Conservation (phyloP, 2,113 vertebrate genomes). For the Chelonoidis abingdonii region DNA sequence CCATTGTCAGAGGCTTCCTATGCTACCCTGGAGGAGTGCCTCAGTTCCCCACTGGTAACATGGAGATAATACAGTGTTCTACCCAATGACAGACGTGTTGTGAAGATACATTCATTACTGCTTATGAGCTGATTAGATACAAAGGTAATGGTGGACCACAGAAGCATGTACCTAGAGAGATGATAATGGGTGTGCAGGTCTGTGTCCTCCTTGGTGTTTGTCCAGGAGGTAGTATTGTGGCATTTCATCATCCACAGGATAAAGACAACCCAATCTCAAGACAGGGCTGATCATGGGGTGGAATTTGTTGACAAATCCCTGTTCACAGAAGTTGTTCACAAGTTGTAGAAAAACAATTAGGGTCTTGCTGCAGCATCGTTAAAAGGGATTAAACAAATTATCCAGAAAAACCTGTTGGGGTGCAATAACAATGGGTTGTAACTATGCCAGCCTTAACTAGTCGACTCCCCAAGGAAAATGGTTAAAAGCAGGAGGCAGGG, state of each 20-base stretch:
- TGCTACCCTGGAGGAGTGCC: conserved; percentile 33
- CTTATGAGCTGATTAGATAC: neutral
- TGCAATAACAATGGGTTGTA: neutral
- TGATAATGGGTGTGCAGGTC: rapidly evolving
- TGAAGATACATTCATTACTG: conserved; percentile 32
- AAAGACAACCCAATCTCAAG: neutral
- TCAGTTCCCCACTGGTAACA: conserved; percentile 42
- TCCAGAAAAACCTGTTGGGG: neutral
- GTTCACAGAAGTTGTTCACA: neutral
- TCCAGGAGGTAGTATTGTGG: neutral
- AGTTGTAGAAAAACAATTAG: rapidly evolving
- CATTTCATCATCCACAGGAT: neutral
- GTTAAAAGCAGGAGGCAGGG: rapidly evolving
- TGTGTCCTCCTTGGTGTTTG: neutral
- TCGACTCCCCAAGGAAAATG: neutral
- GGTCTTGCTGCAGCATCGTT: neutral
- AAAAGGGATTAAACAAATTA: neutral
- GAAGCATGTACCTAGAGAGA: neutral
- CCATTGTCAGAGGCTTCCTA: conserved; percentile 16
- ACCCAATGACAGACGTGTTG: conserved; percentile 16
- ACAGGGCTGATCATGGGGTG: neutral
- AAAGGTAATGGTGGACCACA: neutral
- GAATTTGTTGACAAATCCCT: neutral
- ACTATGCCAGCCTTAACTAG: neutral
- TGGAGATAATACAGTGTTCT: conserved; percentile 44